These are phyloP conservation scores for Polydrusus pterygomalis DNA, from an alignment of 2,888 invertebrate species.

Conservation along the genomic window DNA sequence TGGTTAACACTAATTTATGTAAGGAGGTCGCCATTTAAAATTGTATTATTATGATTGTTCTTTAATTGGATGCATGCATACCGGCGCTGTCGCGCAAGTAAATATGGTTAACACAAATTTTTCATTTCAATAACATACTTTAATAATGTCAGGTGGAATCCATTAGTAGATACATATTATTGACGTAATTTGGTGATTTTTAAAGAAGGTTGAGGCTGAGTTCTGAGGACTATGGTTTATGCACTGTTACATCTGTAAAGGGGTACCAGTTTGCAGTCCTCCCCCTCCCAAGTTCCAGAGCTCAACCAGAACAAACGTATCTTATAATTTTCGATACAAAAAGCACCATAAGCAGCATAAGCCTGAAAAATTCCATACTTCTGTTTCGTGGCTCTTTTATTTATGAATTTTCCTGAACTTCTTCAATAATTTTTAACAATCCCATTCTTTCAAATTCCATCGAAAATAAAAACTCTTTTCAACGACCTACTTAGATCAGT, in stretches of 20 bases:
- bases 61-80: constrained; percentile 14
- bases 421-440: too few species aligned
- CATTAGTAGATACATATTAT: not conserved
- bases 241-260: too few species aligned
- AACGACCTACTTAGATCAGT: constrained; percentile 42
- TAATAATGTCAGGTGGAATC: constrained; percentile 23
- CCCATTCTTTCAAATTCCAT: too few species aligned
- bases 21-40: constrained; percentile 39
- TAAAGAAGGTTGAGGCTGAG: not conserved
- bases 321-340: too few species aligned
- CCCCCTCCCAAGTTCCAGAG: too few species aligned
- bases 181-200: not conserved
- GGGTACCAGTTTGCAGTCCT: too few species aligned
- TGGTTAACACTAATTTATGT: constrained; percentile 27
- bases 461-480: not conserved
- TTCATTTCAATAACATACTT: constrained; percentile 27
- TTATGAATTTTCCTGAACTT: too few species aligned
- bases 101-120: constrained; percentile 26
- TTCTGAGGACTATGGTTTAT: too few species aligned
- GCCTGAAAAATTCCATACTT: too few species aligned
- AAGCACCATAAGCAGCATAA: too few species aligned
- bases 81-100: constrained; percentile 18
- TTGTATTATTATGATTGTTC: constrained; percentile 24
- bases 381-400: too few species aligned
- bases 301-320: too few species aligned